A percentile compares a stretch with the other conserved stretches of the same genome.
Evolutionary conservation across 2,113 vertebrate species (phyloP).

Genomic region (Percopsis transmontana): DNA sequence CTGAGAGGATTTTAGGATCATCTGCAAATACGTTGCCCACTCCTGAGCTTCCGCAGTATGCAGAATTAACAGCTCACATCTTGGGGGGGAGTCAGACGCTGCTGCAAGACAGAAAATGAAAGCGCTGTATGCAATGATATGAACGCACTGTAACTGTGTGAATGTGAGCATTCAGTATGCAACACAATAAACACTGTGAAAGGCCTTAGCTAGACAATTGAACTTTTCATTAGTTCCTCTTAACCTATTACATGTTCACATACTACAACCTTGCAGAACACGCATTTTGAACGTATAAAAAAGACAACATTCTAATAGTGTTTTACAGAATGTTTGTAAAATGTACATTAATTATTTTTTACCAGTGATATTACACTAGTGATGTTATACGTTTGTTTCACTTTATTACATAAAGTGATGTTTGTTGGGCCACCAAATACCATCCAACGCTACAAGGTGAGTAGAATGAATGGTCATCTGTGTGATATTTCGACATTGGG

Average conservation of each 20-base stretch:
- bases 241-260: background rate
- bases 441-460: constrained; percentile 50
- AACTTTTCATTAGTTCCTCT: constrained; percentile 17
- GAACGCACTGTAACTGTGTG: background rate
- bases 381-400: background rate
- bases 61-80: constrained; percentile 68
- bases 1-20: constrained; percentile 61
- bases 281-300: too few relatives aligned
- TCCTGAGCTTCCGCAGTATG: constrained; percentile 72
- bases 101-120: constrained; percentile 41
- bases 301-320: too few relatives aligned
- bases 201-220: background rate
- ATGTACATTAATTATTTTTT: constrained; percentile 31
- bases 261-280: background rate
- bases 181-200: background rate
- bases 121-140: background rate
- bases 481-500: constrained; percentile 47
- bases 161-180: background rate
- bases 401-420: constrained; percentile 32
- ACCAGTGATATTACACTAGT: constrained; percentile 30
- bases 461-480: constrained; percentile 63
- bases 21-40: constrained; percentile 74
- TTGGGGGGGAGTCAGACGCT: constrained; percentile 16
- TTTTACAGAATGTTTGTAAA: background rate
- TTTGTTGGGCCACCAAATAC: constrained; percentile 34